A percentile compares a stretch with the other conserved stretches of the same genome.
Conservation (phyloP, 2,113 vertebrate genomes). For the Microtus montanus region DNA sequence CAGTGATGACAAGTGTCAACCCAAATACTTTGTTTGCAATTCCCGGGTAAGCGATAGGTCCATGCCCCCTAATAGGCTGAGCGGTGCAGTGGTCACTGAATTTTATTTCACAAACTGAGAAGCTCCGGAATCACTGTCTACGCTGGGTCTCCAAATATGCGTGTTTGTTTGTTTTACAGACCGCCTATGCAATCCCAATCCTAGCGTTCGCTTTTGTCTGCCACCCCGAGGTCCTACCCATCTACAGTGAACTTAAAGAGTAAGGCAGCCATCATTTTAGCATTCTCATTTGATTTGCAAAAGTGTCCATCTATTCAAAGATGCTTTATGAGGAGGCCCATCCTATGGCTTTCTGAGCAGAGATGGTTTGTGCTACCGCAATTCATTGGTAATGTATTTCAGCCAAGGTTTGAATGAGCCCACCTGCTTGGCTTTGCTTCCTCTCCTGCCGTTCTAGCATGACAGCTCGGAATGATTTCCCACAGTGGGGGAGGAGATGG, state of each 20-base stretch:
- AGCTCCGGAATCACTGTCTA: neutral
- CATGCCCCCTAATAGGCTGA: neutral
- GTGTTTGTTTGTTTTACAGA: conserved; percentile 88
- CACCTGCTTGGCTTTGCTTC: neutral
- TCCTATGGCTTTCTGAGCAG: conserved; percentile 11
- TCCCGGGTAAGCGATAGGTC: conserved; percentile 89
- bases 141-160: conserved; percentile 63
- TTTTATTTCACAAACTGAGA: conserved; percentile 54
- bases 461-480: neutral
- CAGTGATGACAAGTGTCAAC: conserved; percentile 90
- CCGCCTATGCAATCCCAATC: conserved; percentile 97
- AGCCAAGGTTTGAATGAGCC: neutral
- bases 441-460: neutral
- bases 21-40: conserved; percentile 97
- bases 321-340: neutral
- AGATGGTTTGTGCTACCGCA: neutral
- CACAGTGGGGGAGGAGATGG: neutral
- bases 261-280: conserved; percentile 83
- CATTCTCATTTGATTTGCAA: conserved; percentile 73
- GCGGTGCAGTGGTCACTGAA: neutral
- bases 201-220: conserved; percentile 98
- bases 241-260: conserved; percentile 99
- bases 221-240: conserved; percentile 97
- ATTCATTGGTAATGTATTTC: neutral
- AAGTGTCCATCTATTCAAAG: neutral